These are phyloP conservation scores for Naso thynnoides DNA, from an alignment of 2,797 vertebrate genomes.

Conservation along the genomic window DNA sequence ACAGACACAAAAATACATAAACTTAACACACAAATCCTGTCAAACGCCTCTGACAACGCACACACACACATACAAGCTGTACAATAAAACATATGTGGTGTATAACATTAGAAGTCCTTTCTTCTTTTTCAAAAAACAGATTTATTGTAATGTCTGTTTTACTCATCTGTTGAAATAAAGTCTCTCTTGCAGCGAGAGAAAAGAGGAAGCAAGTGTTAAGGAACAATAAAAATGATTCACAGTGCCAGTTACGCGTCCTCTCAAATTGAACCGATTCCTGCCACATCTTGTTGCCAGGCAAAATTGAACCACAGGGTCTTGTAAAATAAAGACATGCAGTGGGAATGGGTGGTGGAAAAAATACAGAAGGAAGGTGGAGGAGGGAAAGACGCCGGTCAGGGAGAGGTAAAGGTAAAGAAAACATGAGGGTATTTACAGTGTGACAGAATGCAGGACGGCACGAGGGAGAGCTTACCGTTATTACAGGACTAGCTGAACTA, in stretches of 20 bases:
- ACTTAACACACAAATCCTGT: constrained; percentile 40
- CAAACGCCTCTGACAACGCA: constrained; percentile 39
- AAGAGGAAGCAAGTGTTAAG: constrained; percentile 74
- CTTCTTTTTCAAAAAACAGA: constrained; percentile 66
- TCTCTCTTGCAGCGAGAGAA: constrained; percentile 49
- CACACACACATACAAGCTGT: constrained; percentile 36
- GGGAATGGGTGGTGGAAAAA: constrained; percentile 34
- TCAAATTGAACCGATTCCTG: constrained; percentile 70
- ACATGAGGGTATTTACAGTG: constrained; percentile 9
- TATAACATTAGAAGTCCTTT: constrained; percentile 66
- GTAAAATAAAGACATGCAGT: constrained; percentile 56
- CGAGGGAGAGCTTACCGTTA: constrained; percentile 5
- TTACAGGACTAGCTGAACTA: background rate
- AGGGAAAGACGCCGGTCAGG: constrained; percentile 23
- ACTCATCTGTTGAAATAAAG: constrained; percentile 84
- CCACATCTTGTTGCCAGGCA: constrained; percentile 75
- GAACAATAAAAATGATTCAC: constrained; percentile 84
- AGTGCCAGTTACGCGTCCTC: constrained; percentile 64
- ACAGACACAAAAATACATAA: constrained; percentile 41
- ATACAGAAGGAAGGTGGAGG: constrained; percentile 7
- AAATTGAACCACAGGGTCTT: constrained; percentile 62
- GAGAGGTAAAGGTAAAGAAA: constrained; percentile 57
- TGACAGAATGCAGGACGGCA: background rate
- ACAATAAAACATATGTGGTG: constrained; percentile 80
- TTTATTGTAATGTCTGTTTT: constrained; percentile 82